Conservation (phyloP, 1,140 invertebrate species). For the Drosophila watanabei region DNA sequence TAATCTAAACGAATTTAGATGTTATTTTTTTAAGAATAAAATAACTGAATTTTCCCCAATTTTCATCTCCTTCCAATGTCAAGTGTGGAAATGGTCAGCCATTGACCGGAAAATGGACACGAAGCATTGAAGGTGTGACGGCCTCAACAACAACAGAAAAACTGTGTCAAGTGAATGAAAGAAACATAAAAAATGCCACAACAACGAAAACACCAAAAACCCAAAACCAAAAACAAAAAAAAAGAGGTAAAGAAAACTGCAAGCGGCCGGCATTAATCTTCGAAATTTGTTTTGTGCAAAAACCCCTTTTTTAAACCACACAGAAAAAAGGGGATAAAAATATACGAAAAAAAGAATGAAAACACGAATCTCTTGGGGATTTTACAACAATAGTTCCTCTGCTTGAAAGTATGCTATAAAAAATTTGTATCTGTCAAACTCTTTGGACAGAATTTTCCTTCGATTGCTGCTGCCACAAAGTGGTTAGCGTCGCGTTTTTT, state of each 20-base stretch:
- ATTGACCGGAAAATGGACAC: constrained; percentile 51
- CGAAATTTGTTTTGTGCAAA: constrained; percentile 72
- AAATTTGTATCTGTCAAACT: constrained; percentile 25
- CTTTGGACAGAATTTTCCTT: background rate
- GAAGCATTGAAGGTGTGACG: constrained; percentile 33
- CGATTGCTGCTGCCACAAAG: constrained; percentile 1
- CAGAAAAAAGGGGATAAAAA: constrained; percentile 6
- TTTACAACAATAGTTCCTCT: constrained; percentile 23
- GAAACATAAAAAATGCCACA: constrained; percentile 34
- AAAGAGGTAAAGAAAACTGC: constrained; percentile 15
- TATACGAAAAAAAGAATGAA: background rate
- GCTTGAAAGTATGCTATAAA: constrained; percentile 24
- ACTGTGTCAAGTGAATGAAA: constrained; percentile 63
- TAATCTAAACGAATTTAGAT: constrained; percentile 16
- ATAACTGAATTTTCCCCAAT: constrained; percentile 7
- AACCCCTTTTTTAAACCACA: constrained; percentile 19
- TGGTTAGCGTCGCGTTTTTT: background rate
- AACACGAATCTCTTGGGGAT: constrained; percentile 20
- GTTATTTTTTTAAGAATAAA: constrained; percentile 36
- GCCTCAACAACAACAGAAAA: constrained; percentile 29
- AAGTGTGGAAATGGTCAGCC: constrained; percentile 55
- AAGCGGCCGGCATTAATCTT: constrained; percentile 69
- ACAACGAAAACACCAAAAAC: constrained; percentile 2
- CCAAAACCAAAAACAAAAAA: background rate
- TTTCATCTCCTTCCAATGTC: constrained; percentile 50